Evolutionary conservation across 2,888 invertebrate species (phyloP).

Genomic region (Drosophila paranaensis): DNA sequence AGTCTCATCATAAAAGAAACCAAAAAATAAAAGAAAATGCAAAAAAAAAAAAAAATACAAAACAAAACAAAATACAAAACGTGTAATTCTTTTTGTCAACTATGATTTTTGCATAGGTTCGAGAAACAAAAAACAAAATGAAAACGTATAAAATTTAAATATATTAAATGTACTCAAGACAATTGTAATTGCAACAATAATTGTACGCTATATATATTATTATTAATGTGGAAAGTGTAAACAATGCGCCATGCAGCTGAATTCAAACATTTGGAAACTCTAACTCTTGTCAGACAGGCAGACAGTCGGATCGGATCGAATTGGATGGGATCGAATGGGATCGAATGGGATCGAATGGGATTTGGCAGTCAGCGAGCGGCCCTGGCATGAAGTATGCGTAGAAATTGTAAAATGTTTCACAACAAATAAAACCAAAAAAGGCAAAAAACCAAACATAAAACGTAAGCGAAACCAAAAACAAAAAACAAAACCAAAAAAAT

Average conservation of each 20-base stretch:
- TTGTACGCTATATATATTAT: conserved; percentile 83
- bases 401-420: conserved; percentile 82
- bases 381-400: conserved; percentile 49
- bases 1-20: conserved; percentile 72
- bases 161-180: conserved; percentile 84
- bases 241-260: conserved; percentile 45
- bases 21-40: conserved; percentile 16
- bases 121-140: conserved; percentile 36
- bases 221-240: conserved; percentile 64
- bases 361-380: not conserved
- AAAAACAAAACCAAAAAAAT: conserved; percentile 37
- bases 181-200: conserved; percentile 85
- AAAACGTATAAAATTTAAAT: conserved; percentile 68
- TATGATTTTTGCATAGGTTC: conserved; percentile 75
- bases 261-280: conserved; percentile 21
- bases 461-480: conserved; percentile 59
- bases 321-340: no score
- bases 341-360: no score
- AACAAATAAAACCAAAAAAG: conserved; percentile 19
- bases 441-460: conserved; percentile 60
- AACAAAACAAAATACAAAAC: conserved; percentile 38
- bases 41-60: conserved; percentile 16
- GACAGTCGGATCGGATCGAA: no score
- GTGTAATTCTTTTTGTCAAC: conserved; percentile 75
- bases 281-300: conserved; percentile 7